These are phyloP conservation scores for Ibidorhyncha struthersii DNA, from an alignment of 2,113 vertebrate genomes.

Conservation along the genomic window DNA sequence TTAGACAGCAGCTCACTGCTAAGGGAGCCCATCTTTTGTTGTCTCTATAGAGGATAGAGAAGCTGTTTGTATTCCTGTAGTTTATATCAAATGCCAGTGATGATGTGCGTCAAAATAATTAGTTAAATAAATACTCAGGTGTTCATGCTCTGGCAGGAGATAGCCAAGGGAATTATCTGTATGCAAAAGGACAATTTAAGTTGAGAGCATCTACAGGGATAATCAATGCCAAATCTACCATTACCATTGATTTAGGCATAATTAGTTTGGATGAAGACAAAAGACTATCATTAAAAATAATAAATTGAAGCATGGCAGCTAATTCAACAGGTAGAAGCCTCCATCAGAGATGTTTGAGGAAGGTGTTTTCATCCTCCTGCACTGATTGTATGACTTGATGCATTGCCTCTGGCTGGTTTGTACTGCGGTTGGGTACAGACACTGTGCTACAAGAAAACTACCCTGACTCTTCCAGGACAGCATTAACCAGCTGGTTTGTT, in stretches of 20 bases:
- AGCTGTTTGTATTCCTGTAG: not conserved
- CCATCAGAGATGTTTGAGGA: not conserved
- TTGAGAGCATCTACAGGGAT: not conserved
- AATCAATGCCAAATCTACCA: constrained; percentile 35
- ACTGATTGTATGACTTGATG: not conserved
- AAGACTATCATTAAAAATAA: constrained; percentile 19
- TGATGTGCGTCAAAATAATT: not conserved
- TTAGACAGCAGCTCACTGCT: not conserved
- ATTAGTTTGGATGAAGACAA: constrained; percentile 47
- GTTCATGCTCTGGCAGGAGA: not conserved
- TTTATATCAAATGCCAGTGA: not conserved
- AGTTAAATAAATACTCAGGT: constrained; percentile 17
- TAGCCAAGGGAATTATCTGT: not conserved
- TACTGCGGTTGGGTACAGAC: rapidly evolving
- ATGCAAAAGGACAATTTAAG: not conserved
- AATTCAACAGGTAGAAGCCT: not conserved
- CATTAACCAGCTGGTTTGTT: not conserved
- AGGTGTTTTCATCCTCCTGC: not conserved
- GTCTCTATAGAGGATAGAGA: not conserved
- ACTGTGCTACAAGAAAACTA: not conserved
- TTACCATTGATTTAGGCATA: constrained; percentile 32
- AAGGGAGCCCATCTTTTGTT: not conserved
- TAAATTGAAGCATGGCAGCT: constrained; percentile 2
- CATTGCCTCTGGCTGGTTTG: not conserved
- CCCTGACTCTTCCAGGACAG: not conserved